Evolutionary conservation across 1,140 invertebrate species (phyloP).

Genomic region (Drosophila punjabiensis): DNA sequence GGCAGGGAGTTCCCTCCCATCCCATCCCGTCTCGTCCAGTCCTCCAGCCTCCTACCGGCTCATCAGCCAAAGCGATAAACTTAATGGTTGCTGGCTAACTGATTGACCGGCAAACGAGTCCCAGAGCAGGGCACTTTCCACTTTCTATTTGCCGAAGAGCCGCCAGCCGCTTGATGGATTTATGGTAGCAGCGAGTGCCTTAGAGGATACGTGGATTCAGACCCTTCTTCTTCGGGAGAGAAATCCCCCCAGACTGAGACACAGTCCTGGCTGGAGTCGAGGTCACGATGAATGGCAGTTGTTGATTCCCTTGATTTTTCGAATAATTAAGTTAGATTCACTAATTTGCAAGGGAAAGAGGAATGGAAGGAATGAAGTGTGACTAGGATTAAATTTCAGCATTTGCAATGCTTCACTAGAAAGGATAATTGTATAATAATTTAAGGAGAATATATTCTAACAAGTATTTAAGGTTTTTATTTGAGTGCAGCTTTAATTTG

Average conservation of each 20-base stretch:
- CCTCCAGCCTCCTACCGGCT: not conserved
- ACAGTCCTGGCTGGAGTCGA: conserved; percentile 16
- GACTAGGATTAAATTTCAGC: conserved; percentile 10
- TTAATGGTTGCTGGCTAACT: conserved; percentile 67
- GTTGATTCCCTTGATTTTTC: conserved; percentile 75
- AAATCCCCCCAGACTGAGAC: conserved; percentile 24
- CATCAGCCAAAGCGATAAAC: conserved; percentile 65
- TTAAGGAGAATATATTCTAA: not conserved
- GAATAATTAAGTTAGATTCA: conserved; percentile 73
- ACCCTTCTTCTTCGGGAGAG: not conserved
- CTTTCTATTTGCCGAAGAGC: conserved; percentile 67
- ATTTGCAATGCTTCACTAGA: not conserved
- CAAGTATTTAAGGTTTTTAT: not conserved
- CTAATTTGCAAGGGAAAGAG: conserved; percentile 33
- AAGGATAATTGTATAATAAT: not conserved
- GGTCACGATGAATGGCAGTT: conserved; percentile 69
- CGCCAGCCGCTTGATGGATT: conserved; percentile 44
- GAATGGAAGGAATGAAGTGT: not conserved
- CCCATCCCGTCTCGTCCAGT: not conserved
- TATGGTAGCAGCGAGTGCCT: conserved; percentile 29
- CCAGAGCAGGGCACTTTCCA: conserved; percentile 60
- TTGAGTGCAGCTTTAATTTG: not conserved
- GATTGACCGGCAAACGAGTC: conserved; percentile 48
- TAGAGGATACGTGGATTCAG: conserved; percentile 9
- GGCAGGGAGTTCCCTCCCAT: conserved; percentile 7